Evolutionary conservation across 2,888 invertebrate species (phyloP).

Genomic region (Cylloceria caligata): DNA sequence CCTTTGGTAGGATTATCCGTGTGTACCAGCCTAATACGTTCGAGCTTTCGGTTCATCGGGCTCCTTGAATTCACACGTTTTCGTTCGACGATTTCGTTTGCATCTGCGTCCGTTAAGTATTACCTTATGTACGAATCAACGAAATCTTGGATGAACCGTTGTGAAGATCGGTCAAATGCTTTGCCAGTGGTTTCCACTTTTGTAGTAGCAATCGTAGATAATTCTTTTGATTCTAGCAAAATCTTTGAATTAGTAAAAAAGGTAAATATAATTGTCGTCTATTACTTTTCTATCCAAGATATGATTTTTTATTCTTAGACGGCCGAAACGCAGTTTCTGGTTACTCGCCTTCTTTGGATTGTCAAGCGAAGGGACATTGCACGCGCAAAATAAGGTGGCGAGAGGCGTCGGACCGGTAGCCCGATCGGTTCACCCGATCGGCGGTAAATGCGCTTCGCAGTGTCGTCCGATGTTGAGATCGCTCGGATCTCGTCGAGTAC

Average conservation of each 20-base stretch:
- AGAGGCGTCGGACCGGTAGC: slow-evolving; percentile 67
- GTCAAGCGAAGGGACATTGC: slow-evolving; percentile 56
- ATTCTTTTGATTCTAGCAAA: too few relatives aligned
- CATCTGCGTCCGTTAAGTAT: background rate
- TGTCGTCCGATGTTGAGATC: slow-evolving; percentile 58
- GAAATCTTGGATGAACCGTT: slow-evolving; percentile 35
- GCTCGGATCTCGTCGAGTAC: slow-evolving; percentile 44
- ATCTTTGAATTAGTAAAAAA: too few relatives aligned
- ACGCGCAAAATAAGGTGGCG: slow-evolving; percentile 71
- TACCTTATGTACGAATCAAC: slow-evolving; percentile 33
- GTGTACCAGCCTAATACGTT: slow-evolving; percentile 32
- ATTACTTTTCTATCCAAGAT: too few relatives aligned
- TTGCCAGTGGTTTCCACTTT: too few relatives aligned
- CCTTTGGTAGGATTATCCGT: slow-evolving; percentile 70
- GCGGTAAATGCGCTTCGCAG: slow-evolving; percentile 64
- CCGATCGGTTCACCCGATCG: slow-evolving; percentile 76
- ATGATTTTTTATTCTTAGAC: too few relatives aligned
- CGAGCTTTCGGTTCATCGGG: slow-evolving; percentile 20
- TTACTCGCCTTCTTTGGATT: slow-evolving; percentile 49
- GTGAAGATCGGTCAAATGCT: too few relatives aligned
- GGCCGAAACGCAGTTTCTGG: too few relatives aligned
- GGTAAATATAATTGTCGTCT: too few relatives aligned
- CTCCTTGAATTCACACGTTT: slow-evolving; percentile 41
- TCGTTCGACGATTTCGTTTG: background rate
- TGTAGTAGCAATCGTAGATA: too few relatives aligned